These are phyloP conservation scores for Genyomyrus donnyi DNA, from an alignment of 2,113 vertebrate genomes.

Conservation along the genomic window DNA sequence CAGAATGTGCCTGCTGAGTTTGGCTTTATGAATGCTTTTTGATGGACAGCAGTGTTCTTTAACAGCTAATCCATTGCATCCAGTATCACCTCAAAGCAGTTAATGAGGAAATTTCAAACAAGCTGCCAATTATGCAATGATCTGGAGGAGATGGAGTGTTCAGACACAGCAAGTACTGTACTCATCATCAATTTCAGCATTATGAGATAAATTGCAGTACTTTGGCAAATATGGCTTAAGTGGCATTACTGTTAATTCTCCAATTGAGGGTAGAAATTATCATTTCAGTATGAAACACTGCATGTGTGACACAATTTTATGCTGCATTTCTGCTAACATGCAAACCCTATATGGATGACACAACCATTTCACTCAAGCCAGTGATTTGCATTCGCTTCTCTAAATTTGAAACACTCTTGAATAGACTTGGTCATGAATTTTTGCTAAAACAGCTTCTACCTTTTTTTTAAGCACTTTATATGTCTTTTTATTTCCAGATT, in stretches of 20 bases:
- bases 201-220: not conserved
- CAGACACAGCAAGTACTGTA: not conserved
- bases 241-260: not conserved
- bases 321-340: not conserved
- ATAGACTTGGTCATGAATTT: not conserved
- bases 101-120: not conserved
- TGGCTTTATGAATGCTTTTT: not conserved
- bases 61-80: not conserved
- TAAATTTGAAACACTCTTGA: constrained; percentile 1
- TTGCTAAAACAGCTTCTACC: not conserved
- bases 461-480: not conserved
- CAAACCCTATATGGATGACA: not conserved
- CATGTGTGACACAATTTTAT: not conserved
- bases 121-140: not conserved
- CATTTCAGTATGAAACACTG: not conserved
- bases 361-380: not conserved
- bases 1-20: not conserved
- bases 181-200: constrained; percentile 4
- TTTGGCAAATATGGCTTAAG: not conserved
- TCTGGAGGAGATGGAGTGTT: not conserved
- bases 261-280: not conserved
- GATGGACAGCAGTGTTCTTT: not conserved
- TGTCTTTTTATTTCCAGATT: not conserved
- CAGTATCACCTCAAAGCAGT: not conserved
- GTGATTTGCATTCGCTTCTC: not conserved